phyloP scores from a whole-genome alignment of 2,888 invertebrate genomes.

The Drosophila hamatofila region DNA sequence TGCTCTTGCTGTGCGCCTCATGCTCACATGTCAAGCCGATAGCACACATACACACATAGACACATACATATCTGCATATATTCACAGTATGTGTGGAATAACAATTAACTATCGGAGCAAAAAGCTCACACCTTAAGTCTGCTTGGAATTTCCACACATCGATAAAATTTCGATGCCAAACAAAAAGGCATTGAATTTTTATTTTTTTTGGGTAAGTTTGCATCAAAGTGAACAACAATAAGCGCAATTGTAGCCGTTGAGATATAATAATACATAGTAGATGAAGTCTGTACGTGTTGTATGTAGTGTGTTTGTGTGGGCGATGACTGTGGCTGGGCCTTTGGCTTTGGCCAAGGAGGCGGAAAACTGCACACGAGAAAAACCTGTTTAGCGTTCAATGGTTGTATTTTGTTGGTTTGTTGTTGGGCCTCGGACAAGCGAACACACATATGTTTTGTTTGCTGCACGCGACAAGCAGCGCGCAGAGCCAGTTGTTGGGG shows the following conservation, averaged over 20 bases:
- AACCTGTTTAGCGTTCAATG: constrained; percentile 78
- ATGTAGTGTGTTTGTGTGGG: constrained; percentile 44
- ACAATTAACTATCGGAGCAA: constrained; percentile 4
- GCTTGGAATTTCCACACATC: constrained; percentile 25
- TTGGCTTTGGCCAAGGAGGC: constrained; percentile 74
- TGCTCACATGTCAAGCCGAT: constrained; percentile 7
- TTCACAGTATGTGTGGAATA: neutral
- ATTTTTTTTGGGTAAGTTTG: constrained; percentile 17
- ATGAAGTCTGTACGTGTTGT: neutral
- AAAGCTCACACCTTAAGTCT: constrained; percentile 35
- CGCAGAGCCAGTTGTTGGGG: constrained; percentile 33
- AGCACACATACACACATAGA: neutral
- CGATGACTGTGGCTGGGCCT: constrained; percentile 50
- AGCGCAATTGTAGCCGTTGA: constrained; percentile 48
- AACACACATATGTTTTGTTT: constrained; percentile 72
- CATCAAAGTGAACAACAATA: constrained; percentile 30
- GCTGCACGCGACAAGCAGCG: constrained; percentile 46
- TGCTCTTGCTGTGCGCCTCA: neutral
- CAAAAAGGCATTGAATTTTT: constrained; percentile 24
- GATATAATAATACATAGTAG: constrained; percentile 10
- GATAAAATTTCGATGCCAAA: constrained; percentile 43
- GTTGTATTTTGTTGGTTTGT: constrained; percentile 57
- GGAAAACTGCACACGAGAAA: constrained; percentile 79
- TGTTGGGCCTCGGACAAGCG: constrained; percentile 47
- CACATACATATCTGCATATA: neutral